Evolutionary conservation across 2,888 invertebrate genomes (phyloP).

Genomic region (Pachycephus smyrnensis): DNA sequence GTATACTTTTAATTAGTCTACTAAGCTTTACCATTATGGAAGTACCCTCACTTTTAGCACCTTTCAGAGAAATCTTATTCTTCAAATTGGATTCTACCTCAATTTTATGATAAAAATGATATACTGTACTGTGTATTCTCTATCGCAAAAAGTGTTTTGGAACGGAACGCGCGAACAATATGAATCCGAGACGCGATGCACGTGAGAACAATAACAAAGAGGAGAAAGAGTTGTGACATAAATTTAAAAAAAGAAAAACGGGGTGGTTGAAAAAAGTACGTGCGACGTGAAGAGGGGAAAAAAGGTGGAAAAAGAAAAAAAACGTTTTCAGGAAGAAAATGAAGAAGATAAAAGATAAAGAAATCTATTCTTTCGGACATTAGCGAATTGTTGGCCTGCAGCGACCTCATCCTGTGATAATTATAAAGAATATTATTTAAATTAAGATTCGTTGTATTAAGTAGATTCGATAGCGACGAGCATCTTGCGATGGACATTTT

Average conservation of each 20-base stretch:
- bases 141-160: constrained; percentile 16
- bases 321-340: neutral
- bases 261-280: neutral
- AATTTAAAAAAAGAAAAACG: neutral
- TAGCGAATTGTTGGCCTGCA: constrained; percentile 53
- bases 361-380: constrained; percentile 24
- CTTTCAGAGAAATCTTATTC: constrained; percentile 44
- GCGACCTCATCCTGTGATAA: constrained; percentile 67
- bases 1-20: constrained; percentile 58
- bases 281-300: neutral
- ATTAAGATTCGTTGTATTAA: constrained; percentile 58
- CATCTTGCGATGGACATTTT: neutral
- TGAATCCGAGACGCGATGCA: neutral
- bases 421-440: constrained; percentile 64
- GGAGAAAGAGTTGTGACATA: neutral
- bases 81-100: constrained; percentile 63
- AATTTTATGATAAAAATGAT: constrained; percentile 48
- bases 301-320: neutral
- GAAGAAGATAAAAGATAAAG: neutral
- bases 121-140: constrained; percentile 15
- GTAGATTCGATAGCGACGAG: neutral
- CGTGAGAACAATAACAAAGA: constrained; percentile 4
- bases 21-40: constrained; percentile 56
- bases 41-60: constrained; percentile 64
- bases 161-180: neutral